Evolutionary conservation across 2,113 vertebrate species (phyloP).

Genomic region (Axis porcinus): DNA sequence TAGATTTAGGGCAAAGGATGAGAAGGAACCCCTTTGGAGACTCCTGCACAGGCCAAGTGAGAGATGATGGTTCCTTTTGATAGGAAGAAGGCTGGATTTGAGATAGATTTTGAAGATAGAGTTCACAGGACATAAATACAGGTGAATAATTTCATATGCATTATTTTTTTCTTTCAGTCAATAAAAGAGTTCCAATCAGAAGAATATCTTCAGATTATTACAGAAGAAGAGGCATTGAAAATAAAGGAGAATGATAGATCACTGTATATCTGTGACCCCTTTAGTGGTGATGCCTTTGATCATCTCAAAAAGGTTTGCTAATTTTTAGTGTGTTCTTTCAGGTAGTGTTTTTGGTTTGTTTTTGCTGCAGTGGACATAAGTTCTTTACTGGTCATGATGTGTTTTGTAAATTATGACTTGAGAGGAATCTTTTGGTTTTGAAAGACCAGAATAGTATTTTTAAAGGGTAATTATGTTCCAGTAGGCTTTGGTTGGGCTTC

Average conservation of each 20-base stretch:
- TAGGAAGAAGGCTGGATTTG: neutral
- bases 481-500: neutral
- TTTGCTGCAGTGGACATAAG: neutral
- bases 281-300: conserved; percentile 86
- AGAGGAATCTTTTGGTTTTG: neutral
- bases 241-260: conserved; percentile 92
- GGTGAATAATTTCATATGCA: neutral
- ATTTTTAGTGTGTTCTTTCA: neutral
- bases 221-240: conserved; percentile 84
- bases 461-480: neutral
- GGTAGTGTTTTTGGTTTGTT: neutral
- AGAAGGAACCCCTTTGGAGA: neutral
- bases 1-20: neutral
- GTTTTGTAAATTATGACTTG: neutral
- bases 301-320: conserved; percentile 90
- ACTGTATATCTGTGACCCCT: conserved; percentile 93
- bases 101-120: neutral
- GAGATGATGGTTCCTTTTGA: neutral
- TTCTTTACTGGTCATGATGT: neutral
- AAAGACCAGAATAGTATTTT: neutral
- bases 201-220: conserved; percentile 89
- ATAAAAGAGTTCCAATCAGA: conserved; percentile 95
- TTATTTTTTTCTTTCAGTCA: conserved; percentile 82
- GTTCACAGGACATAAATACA: neutral
- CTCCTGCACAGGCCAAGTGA: neutral